Percentiles rank a stretch among this genome's conserved stretches.
Conservation (phyloP, 2,113 vertebrate genomes). For the Pitta sordida region DNA sequence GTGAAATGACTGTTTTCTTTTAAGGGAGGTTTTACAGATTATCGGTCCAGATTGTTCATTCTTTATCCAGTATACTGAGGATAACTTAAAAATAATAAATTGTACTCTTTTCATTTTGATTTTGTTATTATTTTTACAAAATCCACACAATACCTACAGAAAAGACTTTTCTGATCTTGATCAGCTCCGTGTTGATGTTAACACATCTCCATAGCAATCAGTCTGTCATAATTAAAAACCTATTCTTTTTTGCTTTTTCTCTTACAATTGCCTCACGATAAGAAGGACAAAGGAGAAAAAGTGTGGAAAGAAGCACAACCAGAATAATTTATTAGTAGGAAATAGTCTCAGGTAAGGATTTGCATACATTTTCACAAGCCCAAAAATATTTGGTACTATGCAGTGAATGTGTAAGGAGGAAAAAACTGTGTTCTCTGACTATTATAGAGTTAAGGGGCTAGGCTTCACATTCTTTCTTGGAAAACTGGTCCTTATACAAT, state of each 20-base stretch:
- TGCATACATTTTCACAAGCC: background rate
- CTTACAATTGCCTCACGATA: background rate
- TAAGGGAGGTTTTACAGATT: background rate
- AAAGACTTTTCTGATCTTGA: background rate
- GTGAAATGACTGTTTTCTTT: background rate
- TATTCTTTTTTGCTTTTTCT: background rate
- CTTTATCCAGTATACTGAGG: background rate
- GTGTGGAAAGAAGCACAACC: background rate
- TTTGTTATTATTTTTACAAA: background rate
- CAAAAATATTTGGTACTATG: background rate
- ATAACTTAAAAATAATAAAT: background rate
- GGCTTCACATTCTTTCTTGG: background rate
- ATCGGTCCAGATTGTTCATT: background rate
- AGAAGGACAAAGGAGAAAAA: background rate
- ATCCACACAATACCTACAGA: background rate
- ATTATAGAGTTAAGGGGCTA: background rate
- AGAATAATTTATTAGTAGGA: background rate
- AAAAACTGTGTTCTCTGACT: background rate
- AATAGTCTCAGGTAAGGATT: background rate
- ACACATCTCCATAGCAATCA: conserved; percentile 1
- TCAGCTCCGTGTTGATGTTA: background rate
- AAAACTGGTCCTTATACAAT: background rate
- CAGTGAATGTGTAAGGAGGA: background rate
- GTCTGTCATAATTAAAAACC: background rate
- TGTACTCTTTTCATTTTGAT: background rate